These are phyloP conservation scores for Corbicula japonica DNA, from an alignment of 2,888 invertebrate species.

Conservation along the genomic window DNA sequence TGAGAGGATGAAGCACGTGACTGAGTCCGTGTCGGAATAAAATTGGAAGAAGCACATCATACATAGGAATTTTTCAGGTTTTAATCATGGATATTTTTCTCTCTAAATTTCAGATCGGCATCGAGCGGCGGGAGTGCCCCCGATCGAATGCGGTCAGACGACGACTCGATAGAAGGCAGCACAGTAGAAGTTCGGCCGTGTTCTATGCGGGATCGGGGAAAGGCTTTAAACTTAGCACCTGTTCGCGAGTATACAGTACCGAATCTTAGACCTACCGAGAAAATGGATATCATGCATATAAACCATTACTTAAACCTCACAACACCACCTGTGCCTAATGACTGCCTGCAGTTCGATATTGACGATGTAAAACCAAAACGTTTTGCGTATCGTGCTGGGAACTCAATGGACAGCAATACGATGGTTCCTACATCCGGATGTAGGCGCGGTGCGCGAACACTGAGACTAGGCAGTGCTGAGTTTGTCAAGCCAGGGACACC, in stretches of 20 bases:
- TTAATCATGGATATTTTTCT: no score
- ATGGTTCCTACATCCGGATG: slow-evolving; percentile 43
- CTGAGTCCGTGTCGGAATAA: no score
- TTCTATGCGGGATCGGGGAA: slow-evolving; percentile 62
- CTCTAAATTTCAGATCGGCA: slow-evolving; percentile 34
- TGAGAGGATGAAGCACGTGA: no score
- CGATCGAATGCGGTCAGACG: slow-evolving; percentile 28
- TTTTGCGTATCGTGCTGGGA: slow-evolving; percentile 10
- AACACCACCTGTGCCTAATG: slow-evolving; percentile 50
- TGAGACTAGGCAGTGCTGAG: slow-evolving; percentile 62
- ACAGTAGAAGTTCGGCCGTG: slow-evolving; percentile 26
- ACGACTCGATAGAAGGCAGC: slow-evolving; percentile 47
- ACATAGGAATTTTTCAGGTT: no score
- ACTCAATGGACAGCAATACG: slow-evolving; percentile 22
- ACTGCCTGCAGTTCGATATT: slow-evolving; percentile 45
- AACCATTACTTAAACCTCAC: slow-evolving; percentile 61
- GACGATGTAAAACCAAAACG: slow-evolving; percentile 46
- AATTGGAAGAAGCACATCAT: no score
- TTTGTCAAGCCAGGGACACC: slow-evolving; percentile 61
- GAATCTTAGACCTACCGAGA: slow-evolving; percentile 38
- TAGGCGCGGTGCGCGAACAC: slow-evolving; percentile 50
- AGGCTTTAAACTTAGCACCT: slow-evolving; percentile 60
- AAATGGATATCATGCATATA: slow-evolving; percentile 48
- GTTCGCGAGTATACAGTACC: slow-evolving; percentile 58
- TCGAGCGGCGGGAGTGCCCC: slow-evolving; percentile 25